Evolutionary conservation across 2,888 invertebrate genomes (phyloP).

Genomic region (Seira sanloemensis): DNA sequence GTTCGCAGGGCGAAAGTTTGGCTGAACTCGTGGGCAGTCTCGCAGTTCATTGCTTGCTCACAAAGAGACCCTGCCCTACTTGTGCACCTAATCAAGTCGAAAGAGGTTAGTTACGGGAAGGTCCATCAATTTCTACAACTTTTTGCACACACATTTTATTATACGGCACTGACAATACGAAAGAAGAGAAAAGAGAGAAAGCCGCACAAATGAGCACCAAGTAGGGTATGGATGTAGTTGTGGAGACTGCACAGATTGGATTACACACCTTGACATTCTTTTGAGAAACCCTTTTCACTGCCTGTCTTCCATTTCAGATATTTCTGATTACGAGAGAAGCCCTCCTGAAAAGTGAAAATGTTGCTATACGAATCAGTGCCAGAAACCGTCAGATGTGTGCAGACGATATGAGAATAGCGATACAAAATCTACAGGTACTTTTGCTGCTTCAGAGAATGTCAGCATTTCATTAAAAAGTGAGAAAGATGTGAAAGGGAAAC

Average conservation of each 20-base stretch:
- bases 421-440: slow-evolving; percentile 67
- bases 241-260: no score
- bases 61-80: slow-evolving; percentile 72
- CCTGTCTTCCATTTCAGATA: slow-evolving; percentile 29
- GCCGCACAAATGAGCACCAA: no score
- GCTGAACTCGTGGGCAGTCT: slow-evolving; percentile 73
- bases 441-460: no score
- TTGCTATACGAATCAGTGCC: slow-evolving; percentile 70
- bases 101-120: slow-evolving; percentile 69
- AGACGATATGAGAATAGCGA: slow-evolving; percentile 67
- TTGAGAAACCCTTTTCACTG: neutral
- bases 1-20: slow-evolving; percentile 71
- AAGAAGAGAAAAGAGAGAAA: no score
- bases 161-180: no score
- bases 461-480: no score
- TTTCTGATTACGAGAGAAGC: slow-evolving; percentile 69
- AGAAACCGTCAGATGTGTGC: slow-evolving; percentile 72
- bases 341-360: slow-evolving; percentile 68
- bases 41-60: slow-evolving; percentile 72
- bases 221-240: no score
- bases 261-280: no score
- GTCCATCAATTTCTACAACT: no score
- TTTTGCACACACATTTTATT: no score
- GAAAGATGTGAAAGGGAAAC: no score
- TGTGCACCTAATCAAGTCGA: slow-evolving; percentile 64